Conservation (phyloP, 1,140 invertebrate species). For the Dysdera silvatica region DNA sequence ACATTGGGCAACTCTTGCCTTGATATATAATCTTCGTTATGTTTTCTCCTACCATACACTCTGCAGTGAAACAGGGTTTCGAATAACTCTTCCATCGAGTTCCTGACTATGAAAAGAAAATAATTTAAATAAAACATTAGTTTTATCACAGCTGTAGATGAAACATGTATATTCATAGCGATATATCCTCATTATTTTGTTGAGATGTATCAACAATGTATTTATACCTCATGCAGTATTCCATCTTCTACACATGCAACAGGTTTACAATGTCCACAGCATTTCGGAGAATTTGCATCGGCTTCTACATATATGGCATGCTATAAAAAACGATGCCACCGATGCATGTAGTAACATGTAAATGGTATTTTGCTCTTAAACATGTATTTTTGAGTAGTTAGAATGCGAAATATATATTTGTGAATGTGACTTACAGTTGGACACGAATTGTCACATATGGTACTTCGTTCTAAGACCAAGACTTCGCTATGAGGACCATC, state of each 20-base stretch:
- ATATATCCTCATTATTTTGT: not conserved
- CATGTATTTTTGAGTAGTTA: not conserved
- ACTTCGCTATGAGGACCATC: conserved; percentile 5
- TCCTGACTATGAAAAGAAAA: no score
- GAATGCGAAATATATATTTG: not conserved
- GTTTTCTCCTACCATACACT: conserved; percentile 49
- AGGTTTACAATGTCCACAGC: conserved; percentile 52
- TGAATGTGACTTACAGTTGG: conserved; percentile 23
- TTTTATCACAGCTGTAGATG: not conserved
- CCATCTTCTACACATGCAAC: conserved; percentile 54
- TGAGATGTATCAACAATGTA: not conserved
- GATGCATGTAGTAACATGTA: no score
- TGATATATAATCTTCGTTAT: conserved; percentile 46
- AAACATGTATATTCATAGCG: not conserved
- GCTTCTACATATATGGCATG: conserved; percentile 42
- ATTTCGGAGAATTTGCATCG: conserved; percentile 49
- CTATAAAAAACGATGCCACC: not conserved
- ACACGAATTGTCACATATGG: conserved; percentile 36
- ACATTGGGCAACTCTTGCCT: conserved; percentile 44
- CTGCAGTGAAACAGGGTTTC: conserved; percentile 53
- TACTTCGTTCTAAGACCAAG: conserved; percentile 42
- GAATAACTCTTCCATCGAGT: no score
- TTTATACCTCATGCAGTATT: conserved; percentile 48
- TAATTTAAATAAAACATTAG: not conserved
- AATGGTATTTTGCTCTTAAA: not conserved